Conservation (phyloP, 2,113 vertebrate genomes). For the Melanostigma gelatinosum region DNA sequence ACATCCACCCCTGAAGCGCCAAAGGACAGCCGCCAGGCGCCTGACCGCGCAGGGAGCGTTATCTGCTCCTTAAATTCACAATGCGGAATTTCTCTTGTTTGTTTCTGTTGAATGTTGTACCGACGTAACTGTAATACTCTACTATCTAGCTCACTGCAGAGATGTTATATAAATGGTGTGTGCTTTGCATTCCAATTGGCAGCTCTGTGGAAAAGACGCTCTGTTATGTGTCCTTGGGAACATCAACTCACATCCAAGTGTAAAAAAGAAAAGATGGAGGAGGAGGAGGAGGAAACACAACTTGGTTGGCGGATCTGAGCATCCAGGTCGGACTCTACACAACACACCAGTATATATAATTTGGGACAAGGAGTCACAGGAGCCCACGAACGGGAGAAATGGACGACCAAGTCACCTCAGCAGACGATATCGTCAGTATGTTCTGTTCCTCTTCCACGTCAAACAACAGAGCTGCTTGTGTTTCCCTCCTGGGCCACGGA, state of each 20-base stretch:
- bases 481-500: constrained; percentile 9
- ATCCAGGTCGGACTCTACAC: not conserved
- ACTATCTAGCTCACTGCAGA: constrained; percentile 71
- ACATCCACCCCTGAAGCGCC: constrained; percentile 26
- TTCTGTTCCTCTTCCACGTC: constrained; percentile 41
- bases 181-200: constrained; percentile 70
- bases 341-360: not conserved
- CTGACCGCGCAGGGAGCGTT: constrained; percentile 33
- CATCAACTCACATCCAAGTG: constrained; percentile 32
- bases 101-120: constrained; percentile 74
- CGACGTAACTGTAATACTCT: constrained; percentile 70
- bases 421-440: not conserved
- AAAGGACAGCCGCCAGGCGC: constrained; percentile 11
- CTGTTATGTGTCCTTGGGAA: constrained; percentile 54
- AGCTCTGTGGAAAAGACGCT: constrained; percentile 61
- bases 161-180: constrained; percentile 66
- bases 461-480: constrained; percentile 55
- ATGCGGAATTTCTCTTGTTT: constrained; percentile 61
- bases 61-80: constrained; percentile 55
- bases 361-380: constrained; percentile 17
- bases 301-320: constrained; percentile 9
- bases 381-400: not conserved
- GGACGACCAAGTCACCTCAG: constrained; percentile 52
- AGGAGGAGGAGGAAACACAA: constrained; percentile 23
- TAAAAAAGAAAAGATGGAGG: not conserved